Conservation (phyloP, 2,113 vertebrate genomes). For the Stegastes partitus region DNA sequence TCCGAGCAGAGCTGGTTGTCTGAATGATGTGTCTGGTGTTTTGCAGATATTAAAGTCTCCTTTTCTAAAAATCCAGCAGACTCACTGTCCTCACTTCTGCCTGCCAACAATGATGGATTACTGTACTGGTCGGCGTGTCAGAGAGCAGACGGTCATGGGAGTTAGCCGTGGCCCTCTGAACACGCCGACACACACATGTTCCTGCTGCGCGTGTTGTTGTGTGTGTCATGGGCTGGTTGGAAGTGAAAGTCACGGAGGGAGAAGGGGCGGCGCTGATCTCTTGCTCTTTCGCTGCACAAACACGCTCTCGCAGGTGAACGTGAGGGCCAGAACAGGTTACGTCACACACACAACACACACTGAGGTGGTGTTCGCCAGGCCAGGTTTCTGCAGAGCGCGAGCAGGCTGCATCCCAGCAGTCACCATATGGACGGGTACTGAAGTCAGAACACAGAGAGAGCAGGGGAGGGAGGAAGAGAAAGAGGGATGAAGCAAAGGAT, state of each 20-base stretch:
- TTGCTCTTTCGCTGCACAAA: slow-evolving; percentile 6
- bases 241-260: slow-evolving; percentile 40
- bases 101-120: slow-evolving; percentile 44
- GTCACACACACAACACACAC: slow-evolving; percentile 54
- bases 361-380: slow-evolving; percentile 62
- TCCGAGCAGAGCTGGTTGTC: background rate
- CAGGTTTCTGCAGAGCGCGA: slow-evolving; percentile 72
- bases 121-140: slow-evolving; percentile 39
- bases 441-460: slow-evolving; percentile 59
- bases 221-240: slow-evolving; percentile 24
- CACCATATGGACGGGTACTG: slow-evolving; percentile 83
- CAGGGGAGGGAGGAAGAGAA: background rate
- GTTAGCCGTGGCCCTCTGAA: slow-evolving; percentile 5
- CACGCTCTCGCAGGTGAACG: slow-evolving; percentile 16
- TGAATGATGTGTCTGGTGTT: background rate
- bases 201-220: slow-evolving; percentile 39
- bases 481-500: slow-evolving; percentile 13
- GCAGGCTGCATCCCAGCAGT: slow-evolving; percentile 82
- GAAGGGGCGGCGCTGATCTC: background rate
- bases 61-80: background rate
- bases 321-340: slow-evolving; percentile 25
- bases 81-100: background rate
- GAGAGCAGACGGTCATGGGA: slow-evolving; percentile 53
- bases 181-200: slow-evolving; percentile 20
- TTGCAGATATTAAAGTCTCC: no score